Conservation (phyloP, 1,140 invertebrate genomes). For the Armadillidium nasatum region DNA sequence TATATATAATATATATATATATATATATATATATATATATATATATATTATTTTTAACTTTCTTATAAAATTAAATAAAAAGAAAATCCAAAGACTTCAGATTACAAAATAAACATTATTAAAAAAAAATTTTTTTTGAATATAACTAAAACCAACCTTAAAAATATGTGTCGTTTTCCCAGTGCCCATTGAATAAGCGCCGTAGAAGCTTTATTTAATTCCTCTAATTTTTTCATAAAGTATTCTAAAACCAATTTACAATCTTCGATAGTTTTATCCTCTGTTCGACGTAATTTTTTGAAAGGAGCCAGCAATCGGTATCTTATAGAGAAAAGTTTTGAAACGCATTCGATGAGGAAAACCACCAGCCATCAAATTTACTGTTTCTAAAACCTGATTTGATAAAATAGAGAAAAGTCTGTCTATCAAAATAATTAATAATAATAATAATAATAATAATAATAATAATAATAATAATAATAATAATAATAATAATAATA, state of each 20-base stretch:
- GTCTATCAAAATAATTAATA: too few relatives aligned
- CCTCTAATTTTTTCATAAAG: slow-evolving; percentile 52
- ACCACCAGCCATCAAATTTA: slow-evolving; percentile 84
- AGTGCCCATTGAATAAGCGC: slow-evolving; percentile 75
- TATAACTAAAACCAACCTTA: slow-evolving; percentile 56
- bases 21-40: too few relatives aligned
- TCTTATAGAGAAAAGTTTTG: slow-evolving; percentile 81
- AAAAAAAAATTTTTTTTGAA: too few relatives aligned
- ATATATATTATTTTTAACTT: too few relatives aligned
- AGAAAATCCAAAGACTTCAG: too few relatives aligned
- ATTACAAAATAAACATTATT: too few relatives aligned
- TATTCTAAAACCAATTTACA: slow-evolving; percentile 69
- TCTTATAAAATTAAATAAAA: too few relatives aligned
- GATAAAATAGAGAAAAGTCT: too few relatives aligned
- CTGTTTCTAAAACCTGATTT: slow-evolving; percentile 73
- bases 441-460: too few relatives aligned
- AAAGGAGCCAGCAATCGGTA: slow-evolving; percentile 78
- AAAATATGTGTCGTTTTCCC: slow-evolving; percentile 86
- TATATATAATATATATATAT: too few relatives aligned
- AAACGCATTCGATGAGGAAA: slow-evolving; percentile 92
- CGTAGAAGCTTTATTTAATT: slow-evolving; percentile 47
- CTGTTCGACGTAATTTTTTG: slow-evolving; percentile 64
- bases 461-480: too few relatives aligned
- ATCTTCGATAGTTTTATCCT: slow-evolving; percentile 74
- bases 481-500: too few relatives aligned